phyloP scores from a whole-genome alignment of 1,140 invertebrate species.

The Probaryconus sp. region DNA sequence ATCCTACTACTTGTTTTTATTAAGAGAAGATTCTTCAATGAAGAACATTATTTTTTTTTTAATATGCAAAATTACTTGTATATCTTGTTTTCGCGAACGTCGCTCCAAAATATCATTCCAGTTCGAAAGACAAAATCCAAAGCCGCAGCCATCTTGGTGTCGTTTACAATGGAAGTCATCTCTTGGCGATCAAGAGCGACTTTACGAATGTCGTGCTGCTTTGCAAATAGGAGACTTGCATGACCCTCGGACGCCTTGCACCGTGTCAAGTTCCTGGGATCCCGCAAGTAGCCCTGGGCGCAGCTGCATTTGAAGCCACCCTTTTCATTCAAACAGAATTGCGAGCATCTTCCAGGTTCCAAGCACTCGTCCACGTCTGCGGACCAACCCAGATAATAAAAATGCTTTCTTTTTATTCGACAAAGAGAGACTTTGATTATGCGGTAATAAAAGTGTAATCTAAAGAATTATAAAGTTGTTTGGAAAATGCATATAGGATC shows the following conservation, averaged over 20 bases:
- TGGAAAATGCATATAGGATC: no score
- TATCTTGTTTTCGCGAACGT: slow-evolving; percentile 92
- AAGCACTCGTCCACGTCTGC: slow-evolving; percentile 96
- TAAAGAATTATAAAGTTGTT: no score
- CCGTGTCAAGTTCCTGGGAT: slow-evolving; percentile 87
- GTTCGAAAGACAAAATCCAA: slow-evolving; percentile 94
- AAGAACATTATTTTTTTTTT: slow-evolving; percentile 5
- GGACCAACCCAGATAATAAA: no score
- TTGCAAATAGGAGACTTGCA: slow-evolving; percentile 89
- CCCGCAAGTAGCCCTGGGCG: slow-evolving; percentile 89
- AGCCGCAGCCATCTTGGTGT: slow-evolving; percentile 90
- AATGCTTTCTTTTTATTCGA: no score
- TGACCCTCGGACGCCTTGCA: slow-evolving; percentile 94
- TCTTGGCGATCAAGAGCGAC: slow-evolving; percentile 93
- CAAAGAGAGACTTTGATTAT: no score
- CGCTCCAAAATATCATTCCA: slow-evolving; percentile 97
- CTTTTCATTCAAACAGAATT: slow-evolving; percentile 93
- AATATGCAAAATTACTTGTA: slow-evolving; percentile 83
- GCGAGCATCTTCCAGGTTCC: slow-evolving; percentile 92
- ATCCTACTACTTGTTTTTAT: no score
- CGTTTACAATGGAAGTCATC: slow-evolving; percentile 93
- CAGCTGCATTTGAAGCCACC: slow-evolving; percentile 97
- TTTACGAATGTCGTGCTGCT: slow-evolving; percentile 92
- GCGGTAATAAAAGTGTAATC: no score
- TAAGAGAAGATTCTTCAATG: no score